Percentiles rank a stretch among this genome's conserved stretches.
Evolutionary conservation across 2,797 vertebrate genomes (phyloP).

Genomic region (Chanos chanos): DNA sequence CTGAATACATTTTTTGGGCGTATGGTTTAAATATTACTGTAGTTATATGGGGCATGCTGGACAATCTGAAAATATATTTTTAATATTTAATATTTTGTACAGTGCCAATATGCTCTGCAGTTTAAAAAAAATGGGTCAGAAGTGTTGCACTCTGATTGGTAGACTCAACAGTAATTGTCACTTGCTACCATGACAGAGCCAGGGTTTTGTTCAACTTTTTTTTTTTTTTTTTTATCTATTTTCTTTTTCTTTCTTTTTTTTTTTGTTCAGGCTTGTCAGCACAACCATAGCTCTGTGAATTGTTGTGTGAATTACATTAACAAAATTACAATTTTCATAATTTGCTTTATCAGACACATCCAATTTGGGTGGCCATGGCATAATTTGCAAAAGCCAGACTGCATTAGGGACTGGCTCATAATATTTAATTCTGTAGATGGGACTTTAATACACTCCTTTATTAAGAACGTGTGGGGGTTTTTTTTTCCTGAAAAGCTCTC

Average conservation of each 20-base stretch:
- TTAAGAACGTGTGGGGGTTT: too few species aligned
- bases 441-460: slow-evolving; percentile 61
- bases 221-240: background rate
- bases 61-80: too few species aligned
- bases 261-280: slow-evolving; percentile 4
- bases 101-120: too few species aligned
- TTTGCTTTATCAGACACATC: slow-evolving; percentile 45
- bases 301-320: slow-evolving; percentile 46
- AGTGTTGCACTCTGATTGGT: too few species aligned
- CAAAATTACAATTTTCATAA: slow-evolving; percentile 46
- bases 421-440: slow-evolving; percentile 58
- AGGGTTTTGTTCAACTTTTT: background rate
- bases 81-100: too few species aligned
- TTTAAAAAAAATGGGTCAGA: too few species aligned
- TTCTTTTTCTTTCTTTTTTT: background rate
- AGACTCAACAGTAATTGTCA: too few species aligned
- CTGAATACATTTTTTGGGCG: too few species aligned
- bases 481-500: slow-evolving; percentile 56
- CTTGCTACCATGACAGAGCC: too few species aligned
- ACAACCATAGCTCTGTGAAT: slow-evolving; percentile 14
- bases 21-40: too few species aligned
- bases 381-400: slow-evolving; percentile 48
- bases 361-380: slow-evolving; percentile 30
- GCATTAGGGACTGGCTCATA: slow-evolving; percentile 44
- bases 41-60: too few species aligned